Evolutionary conservation across 2,797 vertebrate species (phyloP), one percentile per base, ranked within the genome.

Genomic region (Peromyscus melanophrys): DNA sequence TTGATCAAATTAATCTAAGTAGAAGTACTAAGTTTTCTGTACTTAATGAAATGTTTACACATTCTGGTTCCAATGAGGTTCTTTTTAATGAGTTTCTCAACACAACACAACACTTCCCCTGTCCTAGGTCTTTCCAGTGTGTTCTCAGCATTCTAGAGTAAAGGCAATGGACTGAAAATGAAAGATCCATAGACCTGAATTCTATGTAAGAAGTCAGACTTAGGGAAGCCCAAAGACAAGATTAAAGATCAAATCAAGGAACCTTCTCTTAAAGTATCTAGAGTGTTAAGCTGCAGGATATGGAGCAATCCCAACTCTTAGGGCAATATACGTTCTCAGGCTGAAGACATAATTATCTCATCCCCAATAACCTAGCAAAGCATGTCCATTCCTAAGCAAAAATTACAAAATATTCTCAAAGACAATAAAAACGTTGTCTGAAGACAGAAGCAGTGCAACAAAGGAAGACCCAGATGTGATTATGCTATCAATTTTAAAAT

Each of bases 381-480:
- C 11, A 16, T 71, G 2, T 34, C 12, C 4, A 57, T 21, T 55
- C 57, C 43, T 4, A 71, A n/a, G 9, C 27, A 43, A 82, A 82
- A 59, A 23, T 43, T 84, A 65, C 11, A 27, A 43, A 43, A 43
- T 43, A 71, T 25, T 40, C 21, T 86, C 40, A 91, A 59, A 59
- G 6, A 29, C 37, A 46, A 46, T 17, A 21, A 40, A 46, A 34
- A 63, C 19, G 4, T 10, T 13, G 19, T 73, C 7, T n/a, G 34
- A 52, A 55, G 16, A 40, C 5, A 0, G 6, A 63, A 6, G 0
- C 0, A 8, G 4, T 16, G 7, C 23, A 69, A 69, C 5, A 37
- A 29, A 65, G 25, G 31, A n/a, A n/a, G 21, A 85, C 31, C 14
- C 12, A 52, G 63, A 69, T n/a, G 6, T 69, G 63, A 69, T 25